These are phyloP conservation scores for Pteronotus mesoamericanus DNA, from an alignment of 2,797 vertebrate genomes.

Conservation along the genomic window DNA sequence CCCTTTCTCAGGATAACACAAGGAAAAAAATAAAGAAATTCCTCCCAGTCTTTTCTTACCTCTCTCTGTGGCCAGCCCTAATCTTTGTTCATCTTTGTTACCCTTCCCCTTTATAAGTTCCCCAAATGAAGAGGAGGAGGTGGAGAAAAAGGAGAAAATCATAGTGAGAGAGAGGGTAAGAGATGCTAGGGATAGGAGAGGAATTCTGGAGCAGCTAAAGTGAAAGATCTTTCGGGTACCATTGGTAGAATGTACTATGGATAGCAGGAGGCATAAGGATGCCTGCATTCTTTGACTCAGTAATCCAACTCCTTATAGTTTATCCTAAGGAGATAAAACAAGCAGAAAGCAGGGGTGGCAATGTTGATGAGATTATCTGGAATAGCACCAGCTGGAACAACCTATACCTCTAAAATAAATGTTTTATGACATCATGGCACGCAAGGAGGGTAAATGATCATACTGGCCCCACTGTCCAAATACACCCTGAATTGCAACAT, in stretches of 20 bases:
- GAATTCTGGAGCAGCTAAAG: neutral
- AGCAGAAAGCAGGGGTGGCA: neutral
- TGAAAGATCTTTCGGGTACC: neutral
- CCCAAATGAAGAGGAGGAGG: neutral
- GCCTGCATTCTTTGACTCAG: neutral
- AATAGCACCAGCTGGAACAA: neutral
- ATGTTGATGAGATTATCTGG: neutral
- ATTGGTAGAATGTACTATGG: neutral
- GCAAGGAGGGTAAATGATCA: neutral
- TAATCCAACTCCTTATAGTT: neutral
- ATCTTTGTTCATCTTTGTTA: neutral
- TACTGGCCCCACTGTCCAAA: neutral
- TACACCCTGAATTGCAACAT: neutral
- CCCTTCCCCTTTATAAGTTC: neutral
- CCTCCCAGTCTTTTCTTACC: constrained; percentile 13
- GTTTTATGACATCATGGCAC: neutral
- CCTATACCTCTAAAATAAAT: neutral
- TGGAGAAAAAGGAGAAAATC: neutral
- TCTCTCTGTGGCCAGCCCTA: neutral
- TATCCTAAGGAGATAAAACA: neutral
- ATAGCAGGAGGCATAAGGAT: neutral
- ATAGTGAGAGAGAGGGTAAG: neutral
- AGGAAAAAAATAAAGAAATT: constrained; percentile 18
- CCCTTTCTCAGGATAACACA: constrained; percentile 41
- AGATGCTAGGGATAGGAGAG: neutral